phyloP scores from a whole-genome alignment of 1,140 invertebrate species.

The Drosophila kohkoa region DNA sequence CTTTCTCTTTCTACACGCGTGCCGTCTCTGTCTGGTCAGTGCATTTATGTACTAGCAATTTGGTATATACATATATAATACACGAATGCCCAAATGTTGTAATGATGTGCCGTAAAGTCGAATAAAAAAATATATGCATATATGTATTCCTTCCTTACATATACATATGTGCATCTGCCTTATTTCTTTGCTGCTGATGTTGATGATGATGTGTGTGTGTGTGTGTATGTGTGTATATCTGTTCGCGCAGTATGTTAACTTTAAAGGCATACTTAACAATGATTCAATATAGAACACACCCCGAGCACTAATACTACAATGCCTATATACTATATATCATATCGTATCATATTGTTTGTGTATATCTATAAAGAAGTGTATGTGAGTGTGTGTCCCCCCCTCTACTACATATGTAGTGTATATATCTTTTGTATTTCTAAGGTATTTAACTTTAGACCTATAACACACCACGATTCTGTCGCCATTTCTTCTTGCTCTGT shows the following conservation, averaged over 20 bases:
- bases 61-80: slow-evolving; percentile 53
- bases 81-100: slow-evolving; percentile 35
- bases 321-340: slow-evolving; percentile 18
- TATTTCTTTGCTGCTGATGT: slow-evolving; percentile 14
- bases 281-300: slow-evolving; percentile 42
- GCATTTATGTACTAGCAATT: slow-evolving; percentile 38
- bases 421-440: not conserved
- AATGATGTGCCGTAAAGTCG: slow-evolving; percentile 37
- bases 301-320: slow-evolving; percentile 34
- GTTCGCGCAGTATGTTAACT: slow-evolving; percentile 48
- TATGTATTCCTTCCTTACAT: slow-evolving; percentile 8
- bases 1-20: not conserved
- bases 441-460: not conserved
- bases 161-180: slow-evolving; percentile 10
- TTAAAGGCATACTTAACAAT: slow-evolving; percentile 43
- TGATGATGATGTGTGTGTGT: slow-evolving; percentile 25
- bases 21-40: not conserved
- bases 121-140: slow-evolving; percentile 41
- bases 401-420: not conserved
- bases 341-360: slow-evolving; percentile 5
- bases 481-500: slow-evolving; percentile 5
- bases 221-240: slow-evolving; percentile 21
- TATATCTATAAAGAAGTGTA: slow-evolving; percentile 11
- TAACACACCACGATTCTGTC: slow-evolving; percentile 4
- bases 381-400: not conserved